These are phyloP conservation scores for Drosophila meridionalis DNA, from an alignment of 2,888 invertebrate species.

Conservation along the genomic window DNA sequence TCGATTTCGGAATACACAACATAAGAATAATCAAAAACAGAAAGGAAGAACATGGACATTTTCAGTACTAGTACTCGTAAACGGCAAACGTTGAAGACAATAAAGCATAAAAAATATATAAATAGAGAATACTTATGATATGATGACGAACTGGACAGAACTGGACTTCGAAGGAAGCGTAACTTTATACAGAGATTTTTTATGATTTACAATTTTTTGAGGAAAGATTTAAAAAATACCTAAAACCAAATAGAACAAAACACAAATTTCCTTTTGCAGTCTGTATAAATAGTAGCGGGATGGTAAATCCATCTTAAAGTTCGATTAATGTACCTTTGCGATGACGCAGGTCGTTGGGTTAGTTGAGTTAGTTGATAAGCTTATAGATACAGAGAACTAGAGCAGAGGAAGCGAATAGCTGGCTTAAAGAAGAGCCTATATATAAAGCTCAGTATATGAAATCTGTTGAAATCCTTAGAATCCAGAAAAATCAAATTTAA, in stretches of 20 bases:
- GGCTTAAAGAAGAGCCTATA: slow-evolving; percentile 19
- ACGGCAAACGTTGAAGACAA: slow-evolving; percentile 75
- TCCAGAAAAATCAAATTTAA: slow-evolving; percentile 10
- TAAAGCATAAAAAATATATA: slow-evolving; percentile 61
- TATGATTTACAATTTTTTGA: slow-evolving; percentile 24
- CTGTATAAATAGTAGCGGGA: slow-evolving; percentile 20
- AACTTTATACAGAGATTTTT: slow-evolving; percentile 54
- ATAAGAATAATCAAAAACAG: slow-evolving; percentile 41
- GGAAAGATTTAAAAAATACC: neutral
- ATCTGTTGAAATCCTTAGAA: slow-evolving; percentile 42
- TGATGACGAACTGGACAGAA: slow-evolving; percentile 34
- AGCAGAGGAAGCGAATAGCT: slow-evolving; percentile 5
- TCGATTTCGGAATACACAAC: slow-evolving; percentile 31
- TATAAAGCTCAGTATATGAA: slow-evolving; percentile 42
- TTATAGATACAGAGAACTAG: slow-evolving; percentile 6
- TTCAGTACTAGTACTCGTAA: slow-evolving; percentile 43
- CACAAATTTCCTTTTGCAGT: slow-evolving; percentile 19
- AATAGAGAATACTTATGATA: slow-evolving; percentile 48
- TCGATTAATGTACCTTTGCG: slow-evolving; percentile 56
- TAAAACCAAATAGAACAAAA: slow-evolving; percentile 14
- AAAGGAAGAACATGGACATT: slow-evolving; percentile 34
- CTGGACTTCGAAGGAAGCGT: slow-evolving; percentile 31
- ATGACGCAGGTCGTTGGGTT: slow-evolving; percentile 46
- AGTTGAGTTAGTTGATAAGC: slow-evolving; percentile 42
- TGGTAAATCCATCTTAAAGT: slow-evolving; percentile 11